These are phyloP conservation scores for Lucifuga dentata DNA, from an alignment of 2,113 vertebrate species.

Conservation along the genomic window DNA sequence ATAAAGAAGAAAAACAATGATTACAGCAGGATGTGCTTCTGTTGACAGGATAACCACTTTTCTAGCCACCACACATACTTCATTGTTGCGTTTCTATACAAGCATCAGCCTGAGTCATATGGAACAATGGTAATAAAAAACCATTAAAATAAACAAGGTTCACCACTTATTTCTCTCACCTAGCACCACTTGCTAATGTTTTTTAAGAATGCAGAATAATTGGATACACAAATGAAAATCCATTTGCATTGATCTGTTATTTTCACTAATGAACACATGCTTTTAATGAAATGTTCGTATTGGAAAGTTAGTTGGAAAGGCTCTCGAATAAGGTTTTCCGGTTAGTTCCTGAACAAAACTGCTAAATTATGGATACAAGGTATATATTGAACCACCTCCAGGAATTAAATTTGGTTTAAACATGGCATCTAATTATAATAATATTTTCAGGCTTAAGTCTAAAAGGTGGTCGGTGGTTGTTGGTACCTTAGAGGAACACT, in stretches of 20 bases:
- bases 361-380: too few species aligned
- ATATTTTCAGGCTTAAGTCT: too few species aligned
- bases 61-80: slow-evolving; percentile 13
- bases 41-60: slow-evolving; percentile 10
- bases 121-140: too few species aligned
- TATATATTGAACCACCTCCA: slow-evolving; percentile 30
- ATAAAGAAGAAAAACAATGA: background rate
- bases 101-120: too few species aligned
- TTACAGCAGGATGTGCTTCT: slow-evolving; percentile 9
- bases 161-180: slow-evolving; percentile 23
- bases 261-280: slow-evolving; percentile 40
- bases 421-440: too few species aligned
- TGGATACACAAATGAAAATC: slow-evolving; percentile 34
- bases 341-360: slow-evolving; percentile 20
- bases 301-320: slow-evolving; percentile 23
- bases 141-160: slow-evolving; percentile 29
- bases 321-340: slow-evolving; percentile 5
- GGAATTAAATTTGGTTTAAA: slow-evolving; percentile 27
- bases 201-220: slow-evolving; percentile 31
- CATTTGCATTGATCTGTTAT: slow-evolving; percentile 33
- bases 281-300: slow-evolving; percentile 14
- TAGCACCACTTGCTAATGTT: slow-evolving; percentile 41
- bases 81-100: slow-evolving; percentile 14
- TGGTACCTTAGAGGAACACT: too few species aligned
- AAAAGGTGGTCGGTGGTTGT: too few species aligned